Percentiles rank a stretch among this genome's conserved stretches.
Conservation (phyloP, 1,140 invertebrate species). For the Camponotus pennsylvanicus region DNA sequence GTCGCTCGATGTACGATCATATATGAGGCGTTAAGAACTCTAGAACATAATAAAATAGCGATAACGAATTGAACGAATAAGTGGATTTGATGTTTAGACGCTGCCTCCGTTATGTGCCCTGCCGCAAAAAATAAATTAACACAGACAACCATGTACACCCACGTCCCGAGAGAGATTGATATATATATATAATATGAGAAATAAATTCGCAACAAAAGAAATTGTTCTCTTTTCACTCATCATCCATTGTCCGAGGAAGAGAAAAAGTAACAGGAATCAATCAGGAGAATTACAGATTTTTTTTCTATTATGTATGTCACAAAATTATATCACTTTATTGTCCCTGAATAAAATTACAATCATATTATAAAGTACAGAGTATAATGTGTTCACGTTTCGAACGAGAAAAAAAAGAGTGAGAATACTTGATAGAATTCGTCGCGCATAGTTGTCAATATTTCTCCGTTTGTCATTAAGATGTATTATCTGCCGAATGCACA, state of each 20-base stretch:
- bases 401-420: slow-evolving; percentile 5
- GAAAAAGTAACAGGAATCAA: not conserved
- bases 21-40: slow-evolving; percentile 71
- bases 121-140: slow-evolving; percentile 69
- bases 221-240: slow-evolving; percentile 23
- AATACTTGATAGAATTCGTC: not conserved
- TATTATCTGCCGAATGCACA: slow-evolving; percentile 6
- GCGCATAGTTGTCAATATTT: not conserved
- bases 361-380: slow-evolving; percentile 25
- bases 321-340: slow-evolving; percentile 64
- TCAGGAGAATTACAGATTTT: not conserved
- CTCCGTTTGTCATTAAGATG: not conserved
- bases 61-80: slow-evolving; percentile 78
- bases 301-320: slow-evolving; percentile 40
- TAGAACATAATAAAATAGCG: slow-evolving; percentile 74
- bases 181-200: slow-evolving; percentile 75
- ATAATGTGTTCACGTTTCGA: slow-evolving; percentile 42
- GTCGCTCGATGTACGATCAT: slow-evolving; percentile 74
- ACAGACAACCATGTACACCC: slow-evolving; percentile 71
- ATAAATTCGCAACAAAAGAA: slow-evolving; percentile 78
- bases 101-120: slow-evolving; percentile 77
- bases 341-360: not conserved
- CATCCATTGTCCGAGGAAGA: not conserved
- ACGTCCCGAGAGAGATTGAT: slow-evolving; percentile 62
- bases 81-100: slow-evolving; percentile 82